Base-by-base conservation (phyloP, 1,140 invertebrate species). In the Helicoverpa zea region DNA sequence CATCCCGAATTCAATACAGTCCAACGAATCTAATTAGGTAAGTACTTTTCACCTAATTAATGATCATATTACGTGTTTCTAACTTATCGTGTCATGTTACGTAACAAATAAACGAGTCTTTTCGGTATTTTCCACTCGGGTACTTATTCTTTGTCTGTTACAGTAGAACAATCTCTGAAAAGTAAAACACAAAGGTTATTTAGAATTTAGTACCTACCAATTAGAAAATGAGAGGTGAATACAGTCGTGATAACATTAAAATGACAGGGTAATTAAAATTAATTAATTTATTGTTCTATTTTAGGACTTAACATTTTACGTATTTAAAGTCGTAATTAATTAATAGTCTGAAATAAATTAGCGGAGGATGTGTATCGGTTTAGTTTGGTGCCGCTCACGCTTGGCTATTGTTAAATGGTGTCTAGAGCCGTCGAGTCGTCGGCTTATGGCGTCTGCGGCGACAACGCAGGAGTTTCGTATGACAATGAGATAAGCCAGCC, bases 371-470 rank as follows among this genome's bases (percentile, higher is more conserved):
- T 47, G 35, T 49, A 49, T 12, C 49, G n/a, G 3, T 5, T 43
- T 18, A 23, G 11, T 59, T 13, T 13, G 2, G 23, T 11, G 11
- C 13, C 51, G 68, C 54, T 72, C 12, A 30, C 43, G 73, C 56
- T 14, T n/a, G 30, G 66, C 59, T 23, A 49, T 75, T 75, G 61
- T 75, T 81, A 59, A 68, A 68, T 68, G 47, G 79, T 56, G 52
- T 49, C 74, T 51, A 30, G 63, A 76, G 73, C 72, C 54, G 63
- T 30, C 68, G 72, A 66, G 73, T n/a, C 51, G 74, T 10, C 47
- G 72, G 79, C 73, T 81, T 81, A 81, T 76, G 59, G 43, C 63
- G 73, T 68, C 80, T 68, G 49, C 73, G 72, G 18, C 63, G 51
- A 63, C 75, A 52, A 52, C 75, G 51, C 74, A 64, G 51, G 80